Base-by-base conservation (phyloP, 2,797 vertebrate species). In the Echeneis naucrates region DNA sequence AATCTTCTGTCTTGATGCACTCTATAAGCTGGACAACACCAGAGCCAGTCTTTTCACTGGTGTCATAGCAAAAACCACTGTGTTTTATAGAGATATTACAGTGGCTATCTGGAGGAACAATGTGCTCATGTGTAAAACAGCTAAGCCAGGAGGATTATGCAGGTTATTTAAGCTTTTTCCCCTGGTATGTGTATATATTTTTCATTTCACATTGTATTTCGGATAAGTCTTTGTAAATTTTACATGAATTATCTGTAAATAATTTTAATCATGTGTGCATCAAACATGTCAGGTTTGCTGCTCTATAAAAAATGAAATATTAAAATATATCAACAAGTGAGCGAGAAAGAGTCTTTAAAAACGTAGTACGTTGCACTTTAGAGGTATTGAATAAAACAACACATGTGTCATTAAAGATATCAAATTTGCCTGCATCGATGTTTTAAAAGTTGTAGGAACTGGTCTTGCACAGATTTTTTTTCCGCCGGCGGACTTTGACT, bases 361-460 rank as follows among this genome's bases (percentile, higher is more conserved):
- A 47, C 44, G 6, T 9, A n/a, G 8, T 42, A 45, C n/a, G n/a
- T 19, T 17, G 23, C 10, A 47, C 12, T 47, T 23, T 23, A 4
- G n/a, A 48, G 5, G 4, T 48, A 23, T 48, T 48, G 23, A 4
- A 47, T 1, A n/a, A 48, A 13, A 5, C 23, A 23, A 24, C 24
- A 11, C 24, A 2, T 45, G 13, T 12, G 14, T 23, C 23, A 23
- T 48, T 48, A 14, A 14, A 11, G 21, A 5, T 21, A 6, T 6
- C 0, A 24, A 13, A 24, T 12, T 13, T 12, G 45, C 4, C 21
- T 6, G 45, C 13, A 1, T 47, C 42, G 2, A 5, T 23, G 30
- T 26, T 9, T n/a, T 17, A 2, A 12, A 48, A 1, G 2, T 1
- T 0, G 52, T 69, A 50, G 86, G 89, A 91, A 89, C 82, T 60